Evolutionary conservation across 1,140 invertebrate species (phyloP), one percentile per base, ranked within the genome.

Genomic region (Euschistus heros): DNA sequence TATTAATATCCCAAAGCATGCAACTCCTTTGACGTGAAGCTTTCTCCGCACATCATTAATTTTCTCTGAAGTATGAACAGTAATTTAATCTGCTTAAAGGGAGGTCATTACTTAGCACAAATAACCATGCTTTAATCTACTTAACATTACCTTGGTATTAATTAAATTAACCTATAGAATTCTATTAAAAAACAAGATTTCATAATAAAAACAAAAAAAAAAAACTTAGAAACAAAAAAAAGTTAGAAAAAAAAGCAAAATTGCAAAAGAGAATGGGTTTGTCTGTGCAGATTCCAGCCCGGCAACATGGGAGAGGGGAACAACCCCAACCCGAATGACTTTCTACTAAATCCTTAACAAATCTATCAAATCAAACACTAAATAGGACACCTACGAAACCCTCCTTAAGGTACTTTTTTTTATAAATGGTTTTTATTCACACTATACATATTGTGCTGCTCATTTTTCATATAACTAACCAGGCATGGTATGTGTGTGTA

Each of bases 281-380:
- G 60, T 66, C 26, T 66, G 65, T 66, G 65, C 65, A 66, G 65
- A 66, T 66, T 44, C 65, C 59, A 66, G 61, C 33, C 65, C 59
- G 42, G 65, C 62, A 60, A 52, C 59, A 24, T 66, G 65, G 65
- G 65, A 66, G 57, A 62, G 59, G 55, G 65, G 59, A 17, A 26
- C 46, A 59, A 47, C 65, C 65, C 65, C 65, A 63, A 66, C 65
- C 26, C 59, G 60, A 62, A 62, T 66, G 65, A 66, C 65, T 62
- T 62, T 62, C 65, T 44, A 50, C 65, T 66, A 66, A 66, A 54
- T 20, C 18, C 22, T 20, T 54, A 54, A 20, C 52, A 54, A 30
- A 30, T 30, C 27, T 30, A 30, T 30, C 27, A 30, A 30, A 54
- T 54, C 52, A 54, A 54, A 54, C n/a, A 47, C 18, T n/a, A 54